Evolutionary conservation across 2,113 vertebrate species (phyloP).

Genomic region (Ariopsis seemanni): DNA sequence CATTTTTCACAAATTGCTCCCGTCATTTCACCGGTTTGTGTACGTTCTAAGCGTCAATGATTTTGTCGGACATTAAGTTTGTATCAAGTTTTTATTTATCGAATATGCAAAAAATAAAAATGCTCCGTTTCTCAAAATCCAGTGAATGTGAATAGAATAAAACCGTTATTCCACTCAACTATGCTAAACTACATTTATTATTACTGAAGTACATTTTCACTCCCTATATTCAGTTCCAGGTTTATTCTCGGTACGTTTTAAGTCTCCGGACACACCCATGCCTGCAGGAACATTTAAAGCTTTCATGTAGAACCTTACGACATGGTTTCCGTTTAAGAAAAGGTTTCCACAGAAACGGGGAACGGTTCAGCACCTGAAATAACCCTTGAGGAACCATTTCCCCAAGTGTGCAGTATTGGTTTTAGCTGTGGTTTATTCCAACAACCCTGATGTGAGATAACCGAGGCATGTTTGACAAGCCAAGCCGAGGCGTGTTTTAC

Average conservation of each 20-base stretch:
- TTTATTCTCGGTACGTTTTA: not conserved
- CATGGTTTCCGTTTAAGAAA: not conserved
- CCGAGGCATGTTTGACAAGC: not conserved
- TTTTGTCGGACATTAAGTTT: too few relatives aligned
- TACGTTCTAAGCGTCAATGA: too few relatives aligned
- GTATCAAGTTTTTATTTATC: too few relatives aligned
- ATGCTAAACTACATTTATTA: not conserved
- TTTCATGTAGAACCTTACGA: not conserved
- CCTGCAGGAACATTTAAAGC: not conserved
- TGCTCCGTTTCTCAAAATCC: too few relatives aligned
- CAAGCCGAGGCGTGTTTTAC: not conserved
- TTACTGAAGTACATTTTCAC: not conserved
- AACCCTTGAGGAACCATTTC: not conserved
- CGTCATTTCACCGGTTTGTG: too few relatives aligned
- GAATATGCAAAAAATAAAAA: too few relatives aligned
- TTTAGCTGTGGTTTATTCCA: not conserved
- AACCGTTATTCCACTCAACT: not conserved
- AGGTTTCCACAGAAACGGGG: not conserved
- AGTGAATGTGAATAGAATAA: too few relatives aligned
- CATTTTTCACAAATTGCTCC: too few relatives aligned
- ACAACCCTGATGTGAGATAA: too few relatives aligned
- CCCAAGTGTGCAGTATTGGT: not conserved
- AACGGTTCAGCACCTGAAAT: not conserved
- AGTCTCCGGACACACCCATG: not conserved
- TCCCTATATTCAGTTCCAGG: not conserved